Evolutionary conservation across 35 echinoderm and acorn worm genomes (phyloP), one percentile per base, ranked within the genome.

Genomic region (Ptychodera flava): DNA sequence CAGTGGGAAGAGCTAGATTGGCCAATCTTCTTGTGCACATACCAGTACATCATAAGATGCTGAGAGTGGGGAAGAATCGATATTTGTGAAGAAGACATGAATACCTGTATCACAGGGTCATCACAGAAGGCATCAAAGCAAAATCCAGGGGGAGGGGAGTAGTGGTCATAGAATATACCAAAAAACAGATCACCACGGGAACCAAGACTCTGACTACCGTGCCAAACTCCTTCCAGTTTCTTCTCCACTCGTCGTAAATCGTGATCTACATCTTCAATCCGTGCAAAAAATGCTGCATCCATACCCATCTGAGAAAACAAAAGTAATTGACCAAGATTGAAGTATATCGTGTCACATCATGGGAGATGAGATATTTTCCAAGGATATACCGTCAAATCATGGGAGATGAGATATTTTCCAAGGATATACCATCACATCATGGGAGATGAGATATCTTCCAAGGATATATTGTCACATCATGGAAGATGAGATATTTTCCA

Each of bases 281-380:
- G 88, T 35, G 87, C 96, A 86, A 99, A 99, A 88, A 91, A 99
- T 77, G 94, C 90, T 36, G 92, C 93, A 86, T 99, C 96, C 75
- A 92, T 94, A 16, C 93, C 90, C 96, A 99, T 99, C 96, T 99
- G 82, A 32, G 36, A 38, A 85, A 64, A 64, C 6, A 22, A 64
- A 6, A 64, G 22, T 64, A 22, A 6, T 64, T 12, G 45, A 64
- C n/a, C n/a, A n/a, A n/a, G n/a, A n/a, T n/a, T n/a, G n/a, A n/a
- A n/a, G n/a, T n/a, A 64, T 64, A 64, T 22, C 6, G 22, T 64
- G 45, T 64, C 6, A 64, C 45, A 64, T 64, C 45, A 64, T 64
- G 22, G 45, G 22, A n/a, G n/a, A n/a, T n/a, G n/a, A n/a, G n/a
- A n/a, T n/a, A n/a, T n/a, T n/a, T n/a, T n/a, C n/a, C n/a, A n/a